phyloP scores from a whole-genome alignment of 1,140 invertebrate species.

The Drosophila rufa region DNA sequence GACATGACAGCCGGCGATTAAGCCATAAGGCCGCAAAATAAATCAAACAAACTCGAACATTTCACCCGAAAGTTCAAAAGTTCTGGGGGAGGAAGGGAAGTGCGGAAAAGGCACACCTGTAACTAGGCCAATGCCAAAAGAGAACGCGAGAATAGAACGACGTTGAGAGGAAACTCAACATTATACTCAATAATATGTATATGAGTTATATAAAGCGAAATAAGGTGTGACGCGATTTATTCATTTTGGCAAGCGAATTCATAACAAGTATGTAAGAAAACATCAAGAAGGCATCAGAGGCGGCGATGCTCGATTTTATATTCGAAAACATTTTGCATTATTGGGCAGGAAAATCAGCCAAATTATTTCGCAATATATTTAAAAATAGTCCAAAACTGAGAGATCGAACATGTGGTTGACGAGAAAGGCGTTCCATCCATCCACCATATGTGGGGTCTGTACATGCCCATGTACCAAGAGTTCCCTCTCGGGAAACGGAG shows the following conservation, averaged over 20 bases:
- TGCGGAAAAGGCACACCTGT: conserved; percentile 58
- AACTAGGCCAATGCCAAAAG: conserved; percentile 76
- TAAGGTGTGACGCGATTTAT: conserved; percentile 66
- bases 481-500: conserved; percentile 7
- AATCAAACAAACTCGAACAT: conserved; percentile 41
- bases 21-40: conserved; percentile 49
- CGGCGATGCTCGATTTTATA: conserved; percentile 53
- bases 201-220: conserved; percentile 69
- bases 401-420: conserved; percentile 75
- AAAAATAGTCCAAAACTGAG: conserved; percentile 55
- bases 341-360: conserved; percentile 55
- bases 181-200: conserved; percentile 25
- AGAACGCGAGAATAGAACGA: conserved; percentile 21
- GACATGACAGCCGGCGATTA: conserved; percentile 76
- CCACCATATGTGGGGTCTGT: conserved; percentile 57
- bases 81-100: conserved; percentile 9
- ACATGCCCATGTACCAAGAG: conserved; percentile 16
- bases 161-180: conserved; percentile 47
- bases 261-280: conserved; percentile 56
- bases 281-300: conserved; percentile 26
- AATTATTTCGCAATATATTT: conserved; percentile 65
- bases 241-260: conserved; percentile 63
- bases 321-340: conserved; percentile 43
- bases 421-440: conserved; percentile 39
- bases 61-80: conserved; percentile 56